phyloP scores from a whole-genome alignment of 1,140 invertebrate genomes.

The Thaumetopoea pityocampa region DNA sequence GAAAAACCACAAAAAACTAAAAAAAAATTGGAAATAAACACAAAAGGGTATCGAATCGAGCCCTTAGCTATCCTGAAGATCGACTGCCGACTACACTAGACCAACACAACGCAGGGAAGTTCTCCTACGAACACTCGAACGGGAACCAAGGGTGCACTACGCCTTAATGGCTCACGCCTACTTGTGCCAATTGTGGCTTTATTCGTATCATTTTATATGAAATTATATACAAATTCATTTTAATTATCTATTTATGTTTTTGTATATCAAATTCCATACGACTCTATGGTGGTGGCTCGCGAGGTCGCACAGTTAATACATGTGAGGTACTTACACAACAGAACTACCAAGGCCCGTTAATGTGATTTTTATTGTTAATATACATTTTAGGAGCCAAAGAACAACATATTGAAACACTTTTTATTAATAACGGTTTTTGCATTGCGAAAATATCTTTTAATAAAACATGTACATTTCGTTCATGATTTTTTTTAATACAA shows the following conservation, averaged over 20 bases:
- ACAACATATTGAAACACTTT: constrained; percentile 28
- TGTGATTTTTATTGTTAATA: constrained; percentile 33
- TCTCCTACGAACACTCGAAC: constrained; percentile 31
- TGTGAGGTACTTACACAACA: constrained; percentile 39
- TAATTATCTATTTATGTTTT: constrained; percentile 20
- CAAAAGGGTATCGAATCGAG: constrained; percentile 46
- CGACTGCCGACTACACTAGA: constrained; percentile 39
- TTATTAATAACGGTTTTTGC: constrained; percentile 27
- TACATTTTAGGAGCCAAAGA: constrained; percentile 59
- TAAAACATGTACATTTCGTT: no score
- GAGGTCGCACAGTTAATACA: constrained; percentile 12
- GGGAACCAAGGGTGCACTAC: constrained; percentile 39
- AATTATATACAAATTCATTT: constrained; percentile 2
- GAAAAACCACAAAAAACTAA: constrained; percentile 40
- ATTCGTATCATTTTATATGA: constrained; percentile 7
- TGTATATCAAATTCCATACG: constrained; percentile 42
- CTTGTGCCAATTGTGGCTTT: constrained; percentile 18
- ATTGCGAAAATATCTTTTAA: constrained; percentile 43
- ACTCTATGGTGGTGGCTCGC: constrained; percentile 56
- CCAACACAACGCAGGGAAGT: constrained; percentile 60
- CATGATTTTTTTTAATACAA: no score
- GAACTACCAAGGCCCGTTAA: constrained; percentile 60
- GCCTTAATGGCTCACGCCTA: constrained; percentile 29
- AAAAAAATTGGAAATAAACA: constrained; percentile 38
- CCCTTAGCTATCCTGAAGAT: constrained; percentile 54